A percentile compares a stretch with the other conserved stretches of the same genome.
phyloP scores from a whole-genome alignment of 2,797 vertebrate species.

The Microctenopoma lineatum region DNA sequence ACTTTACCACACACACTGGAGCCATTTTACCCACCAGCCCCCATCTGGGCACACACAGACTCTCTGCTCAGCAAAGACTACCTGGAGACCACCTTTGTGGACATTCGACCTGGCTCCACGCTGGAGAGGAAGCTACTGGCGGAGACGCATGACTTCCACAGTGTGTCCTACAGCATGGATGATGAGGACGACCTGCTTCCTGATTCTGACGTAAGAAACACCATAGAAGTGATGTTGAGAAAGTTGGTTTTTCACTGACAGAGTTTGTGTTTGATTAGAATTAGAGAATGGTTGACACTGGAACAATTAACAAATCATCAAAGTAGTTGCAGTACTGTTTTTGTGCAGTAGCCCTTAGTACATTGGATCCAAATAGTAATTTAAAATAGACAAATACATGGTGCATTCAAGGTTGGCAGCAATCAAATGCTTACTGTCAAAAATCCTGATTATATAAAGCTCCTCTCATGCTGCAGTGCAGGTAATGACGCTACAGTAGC shows the following conservation, averaged over 20 bases:
- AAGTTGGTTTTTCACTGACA: no score
- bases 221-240: background rate
- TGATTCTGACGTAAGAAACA: conserved; percentile 81
- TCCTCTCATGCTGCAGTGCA: conserved; percentile 53
- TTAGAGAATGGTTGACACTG: background rate
- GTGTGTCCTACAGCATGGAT: conserved; percentile 85
- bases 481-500: conserved; percentile 59
- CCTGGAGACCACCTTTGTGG: conserved; percentile 88
- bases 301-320: no score
- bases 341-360: background rate
- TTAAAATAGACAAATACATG: conserved; percentile 60
- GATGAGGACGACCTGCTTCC: conserved; percentile 86
- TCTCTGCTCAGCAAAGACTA: conserved; percentile 85
- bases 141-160: conserved; percentile 84
- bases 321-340: background rate
- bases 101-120: conserved; percentile 77
- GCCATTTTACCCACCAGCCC: conserved; percentile 74
- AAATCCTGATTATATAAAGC: conserved; percentile 70
- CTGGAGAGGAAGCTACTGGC: conserved; percentile 84
- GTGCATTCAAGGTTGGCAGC: conserved; percentile 39
- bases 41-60: conserved; percentile 81
- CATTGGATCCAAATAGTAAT: conserved; percentile 24
- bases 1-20: conserved; percentile 83
- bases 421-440: conserved; percentile 61
- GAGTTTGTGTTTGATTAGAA: background rate